phyloP scores from a whole-genome alignment of 2,888 invertebrate genomes.

The Noctuana brunneofusca region DNA sequence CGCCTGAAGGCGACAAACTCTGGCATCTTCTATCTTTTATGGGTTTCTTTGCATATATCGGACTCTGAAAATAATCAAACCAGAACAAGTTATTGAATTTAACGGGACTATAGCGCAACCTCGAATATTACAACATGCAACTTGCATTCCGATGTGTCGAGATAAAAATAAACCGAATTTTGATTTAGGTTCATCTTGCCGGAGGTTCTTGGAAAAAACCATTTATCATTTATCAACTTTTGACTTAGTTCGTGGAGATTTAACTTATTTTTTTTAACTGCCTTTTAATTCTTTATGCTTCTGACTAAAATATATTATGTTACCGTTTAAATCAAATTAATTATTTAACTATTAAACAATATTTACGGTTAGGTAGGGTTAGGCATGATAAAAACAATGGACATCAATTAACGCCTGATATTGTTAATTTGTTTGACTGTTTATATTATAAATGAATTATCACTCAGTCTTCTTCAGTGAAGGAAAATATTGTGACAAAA shows the following conservation, averaged over 20 bases:
- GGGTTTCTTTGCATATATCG: slow-evolving; percentile 41
- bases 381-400: too few species aligned
- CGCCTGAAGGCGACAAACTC: slow-evolving; percentile 56
- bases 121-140: slow-evolving; percentile 29
- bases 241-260: background rate
- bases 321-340: too few species aligned
- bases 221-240: slow-evolving; percentile 7
- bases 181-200: slow-evolving; percentile 47
- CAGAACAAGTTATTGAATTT: background rate
- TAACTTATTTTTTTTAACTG: background rate
- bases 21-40: slow-evolving; percentile 54
- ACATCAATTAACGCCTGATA: too few species aligned
- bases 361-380: too few species aligned
- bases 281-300: too few species aligned
- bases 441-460: too few species aligned
- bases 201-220: slow-evolving; percentile 37
- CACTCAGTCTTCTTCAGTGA: too few species aligned
- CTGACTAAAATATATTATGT: too few species aligned
- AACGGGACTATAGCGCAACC: background rate
- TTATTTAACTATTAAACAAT: too few species aligned
- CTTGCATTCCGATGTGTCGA: slow-evolving; percentile 44
- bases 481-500: too few species aligned
- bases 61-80: slow-evolving; percentile 44
- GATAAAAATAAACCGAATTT: slow-evolving; percentile 43
- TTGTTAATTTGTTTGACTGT: too few species aligned